phyloP scores from a whole-genome alignment of 1,140 invertebrate species.

The Zaprionus capensis region DNA sequence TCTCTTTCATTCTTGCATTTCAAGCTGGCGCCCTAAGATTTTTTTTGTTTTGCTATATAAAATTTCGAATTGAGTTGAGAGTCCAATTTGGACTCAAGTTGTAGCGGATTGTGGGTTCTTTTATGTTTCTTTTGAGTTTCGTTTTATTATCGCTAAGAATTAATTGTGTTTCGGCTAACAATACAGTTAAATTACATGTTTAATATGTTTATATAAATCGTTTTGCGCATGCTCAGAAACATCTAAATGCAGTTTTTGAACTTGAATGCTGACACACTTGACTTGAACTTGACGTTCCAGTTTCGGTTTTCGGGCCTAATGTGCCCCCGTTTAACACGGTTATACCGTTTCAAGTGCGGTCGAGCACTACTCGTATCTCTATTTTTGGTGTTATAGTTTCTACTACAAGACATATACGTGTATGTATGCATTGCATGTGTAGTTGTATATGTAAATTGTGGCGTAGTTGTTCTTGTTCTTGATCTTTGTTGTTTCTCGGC shows the following conservation, averaged over 20 bases:
- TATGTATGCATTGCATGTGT: constrained; percentile 12
- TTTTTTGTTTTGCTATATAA: constrained; percentile 31
- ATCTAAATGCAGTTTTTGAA: constrained; percentile 81
- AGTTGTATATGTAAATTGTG: constrained; percentile 19
- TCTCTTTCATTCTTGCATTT: constrained; percentile 10
- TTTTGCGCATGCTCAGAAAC: constrained; percentile 82
- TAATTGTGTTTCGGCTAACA: constrained; percentile 65
- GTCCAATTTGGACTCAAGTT: constrained; percentile 3
- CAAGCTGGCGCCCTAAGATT: constrained; percentile 23
- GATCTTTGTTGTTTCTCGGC: not conserved
- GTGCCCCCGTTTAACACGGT: constrained; percentile 9
- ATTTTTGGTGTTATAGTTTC: constrained; percentile 9
- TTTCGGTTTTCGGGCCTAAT: constrained; percentile 6
- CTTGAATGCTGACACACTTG: constrained; percentile 57
- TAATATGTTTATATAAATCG: constrained; percentile 78
- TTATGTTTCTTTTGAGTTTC: constrained; percentile 28
- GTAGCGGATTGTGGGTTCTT: constrained; percentile 46
- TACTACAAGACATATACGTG: constrained; percentile 18
- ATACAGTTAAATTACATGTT: constrained; percentile 67
- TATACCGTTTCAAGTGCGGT: constrained; percentile 16
- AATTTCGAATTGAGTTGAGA: constrained; percentile 32
- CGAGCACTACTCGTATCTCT: constrained; percentile 46
- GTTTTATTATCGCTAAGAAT: constrained; percentile 48
- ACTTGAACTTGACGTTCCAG: constrained; percentile 32
- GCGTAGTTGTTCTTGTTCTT: constrained; percentile 38